These are phyloP conservation scores for Erythrolamprus reginae DNA, from an alignment of 2,113 vertebrate genomes.

Conservation along the genomic window DNA sequence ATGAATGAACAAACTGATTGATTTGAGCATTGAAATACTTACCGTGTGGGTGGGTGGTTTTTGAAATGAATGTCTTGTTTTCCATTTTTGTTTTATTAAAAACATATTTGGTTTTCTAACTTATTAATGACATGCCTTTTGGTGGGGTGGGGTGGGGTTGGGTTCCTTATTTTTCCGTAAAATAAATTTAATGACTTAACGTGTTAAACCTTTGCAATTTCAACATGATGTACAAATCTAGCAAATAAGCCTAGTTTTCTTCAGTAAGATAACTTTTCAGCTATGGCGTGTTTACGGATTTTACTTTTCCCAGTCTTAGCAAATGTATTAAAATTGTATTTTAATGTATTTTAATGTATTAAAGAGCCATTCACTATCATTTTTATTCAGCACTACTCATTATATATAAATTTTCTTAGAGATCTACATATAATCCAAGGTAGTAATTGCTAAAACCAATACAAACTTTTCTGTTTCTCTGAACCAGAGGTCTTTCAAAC, in stretches of 20 bases:
- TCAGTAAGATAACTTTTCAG: not conserved
- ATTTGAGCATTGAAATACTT: not conserved
- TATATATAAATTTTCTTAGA: not conserved
- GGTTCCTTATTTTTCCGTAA: not conserved
- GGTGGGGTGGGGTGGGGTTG: not conserved
- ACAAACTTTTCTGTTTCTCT: not conserved
- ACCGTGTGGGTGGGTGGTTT: not conserved
- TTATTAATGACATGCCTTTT: not conserved
- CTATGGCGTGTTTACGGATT: not conserved
- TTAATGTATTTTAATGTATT: too few relatives aligned
- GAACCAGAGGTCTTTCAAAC: too few relatives aligned
- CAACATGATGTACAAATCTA: not conserved
- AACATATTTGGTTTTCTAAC: slow-evolving; percentile 20
- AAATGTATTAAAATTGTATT: not conserved
- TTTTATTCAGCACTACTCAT: not conserved
- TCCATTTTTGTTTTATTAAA: not conserved
- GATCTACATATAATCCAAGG: not conserved
- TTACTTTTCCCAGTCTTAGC: not conserved
- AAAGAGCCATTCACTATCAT: not conserved
- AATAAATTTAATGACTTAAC: not conserved
- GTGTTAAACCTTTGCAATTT: not conserved
- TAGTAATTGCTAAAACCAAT: not conserved
- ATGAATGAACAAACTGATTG: not conserved
- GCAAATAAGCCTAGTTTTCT: not conserved
- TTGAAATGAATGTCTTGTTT: not conserved